Percentiles rank a stretch among this genome's conserved stretches.
These are phyloP conservation scores for Maniola jurtina DNA, from an alignment of 1,140 invertebrate species.

Conservation along the genomic window DNA sequence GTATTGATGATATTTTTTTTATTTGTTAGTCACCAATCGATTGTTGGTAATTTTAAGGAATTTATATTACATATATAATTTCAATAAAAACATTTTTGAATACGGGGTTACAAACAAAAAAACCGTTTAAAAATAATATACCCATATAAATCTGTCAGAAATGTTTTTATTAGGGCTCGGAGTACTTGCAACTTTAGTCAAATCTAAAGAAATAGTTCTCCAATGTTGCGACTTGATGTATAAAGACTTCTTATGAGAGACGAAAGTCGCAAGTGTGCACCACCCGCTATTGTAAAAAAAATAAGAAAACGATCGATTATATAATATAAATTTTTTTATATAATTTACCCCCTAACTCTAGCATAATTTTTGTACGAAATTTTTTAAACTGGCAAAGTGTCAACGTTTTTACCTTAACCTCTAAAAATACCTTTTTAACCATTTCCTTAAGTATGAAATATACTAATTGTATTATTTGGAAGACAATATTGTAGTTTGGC, in stretches of 20 bases:
- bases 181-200: no score
- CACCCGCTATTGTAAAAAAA: no score
- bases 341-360: slow-evolving; percentile 3
- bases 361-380: slow-evolving; percentile 10
- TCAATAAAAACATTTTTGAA: no score
- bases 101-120: no score
- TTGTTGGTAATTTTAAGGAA: not conserved
- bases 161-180: no score
- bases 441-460: not conserved
- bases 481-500: not conserved
- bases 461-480: not conserved
- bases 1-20: slow-evolving; percentile 20
- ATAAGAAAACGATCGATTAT: slow-evolving; percentile 2
- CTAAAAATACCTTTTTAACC: not conserved
- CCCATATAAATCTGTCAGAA: no score
- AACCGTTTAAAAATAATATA: no score
- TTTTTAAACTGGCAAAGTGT: slow-evolving; percentile 6
- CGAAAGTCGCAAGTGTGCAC: no score
- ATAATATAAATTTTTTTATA: slow-evolving; percentile 5
- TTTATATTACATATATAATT: slow-evolving; percentile 1
- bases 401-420: not conserved
- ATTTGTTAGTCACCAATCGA: slow-evolving; percentile 8
- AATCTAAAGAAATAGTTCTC: no score
- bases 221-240: no score
- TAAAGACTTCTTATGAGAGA: no score